Evolutionary conservation across 2,797 vertebrate genomes (phyloP).

Genomic region (Lophotriccus pileatus): DNA sequence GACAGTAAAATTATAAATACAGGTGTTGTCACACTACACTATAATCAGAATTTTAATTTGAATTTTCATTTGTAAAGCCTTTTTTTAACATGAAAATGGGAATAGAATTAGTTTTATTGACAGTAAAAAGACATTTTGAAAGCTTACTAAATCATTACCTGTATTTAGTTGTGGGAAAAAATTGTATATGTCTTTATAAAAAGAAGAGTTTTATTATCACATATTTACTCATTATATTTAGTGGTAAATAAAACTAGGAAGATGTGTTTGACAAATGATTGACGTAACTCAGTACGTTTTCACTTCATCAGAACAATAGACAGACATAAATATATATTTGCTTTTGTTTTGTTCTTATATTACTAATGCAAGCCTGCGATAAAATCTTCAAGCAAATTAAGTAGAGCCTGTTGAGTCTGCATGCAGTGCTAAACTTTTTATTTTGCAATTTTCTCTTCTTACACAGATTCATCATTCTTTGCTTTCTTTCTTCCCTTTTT

Average conservation of each 20-base stretch:
- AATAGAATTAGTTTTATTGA: slow-evolving; percentile 88
- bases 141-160: slow-evolving; percentile 84
- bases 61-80: slow-evolving; percentile 86
- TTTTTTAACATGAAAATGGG: slow-evolving; percentile 81
- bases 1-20: slow-evolving; percentile 90
- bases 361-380: slow-evolving; percentile 77
- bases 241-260: slow-evolving; percentile 82
- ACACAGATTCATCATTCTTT: slow-evolving; percentile 74
- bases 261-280: slow-evolving; percentile 84
- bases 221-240: slow-evolving; percentile 85
- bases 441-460: slow-evolving; percentile 80
- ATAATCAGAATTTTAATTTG: slow-evolving; percentile 88
- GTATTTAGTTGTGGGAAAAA: slow-evolving; percentile 78
- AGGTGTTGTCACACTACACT: slow-evolving; percentile 88
- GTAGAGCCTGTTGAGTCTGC: slow-evolving; percentile 77
- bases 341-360: slow-evolving; percentile 80
- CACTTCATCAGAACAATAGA: slow-evolving; percentile 81
- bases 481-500: not conserved
- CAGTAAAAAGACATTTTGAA: slow-evolving; percentile 87
- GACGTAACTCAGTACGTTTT: slow-evolving; percentile 77
- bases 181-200: slow-evolving; percentile 80
- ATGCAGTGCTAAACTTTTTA: slow-evolving; percentile 76
- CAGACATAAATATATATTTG: slow-evolving; percentile 83
- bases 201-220: slow-evolving; percentile 85
- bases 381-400: slow-evolving; percentile 79